Evolutionary conservation across 2,113 vertebrate species (phyloP), one percentile per base, ranked within the genome.

Genomic region (Psettodes erumei): DNA sequence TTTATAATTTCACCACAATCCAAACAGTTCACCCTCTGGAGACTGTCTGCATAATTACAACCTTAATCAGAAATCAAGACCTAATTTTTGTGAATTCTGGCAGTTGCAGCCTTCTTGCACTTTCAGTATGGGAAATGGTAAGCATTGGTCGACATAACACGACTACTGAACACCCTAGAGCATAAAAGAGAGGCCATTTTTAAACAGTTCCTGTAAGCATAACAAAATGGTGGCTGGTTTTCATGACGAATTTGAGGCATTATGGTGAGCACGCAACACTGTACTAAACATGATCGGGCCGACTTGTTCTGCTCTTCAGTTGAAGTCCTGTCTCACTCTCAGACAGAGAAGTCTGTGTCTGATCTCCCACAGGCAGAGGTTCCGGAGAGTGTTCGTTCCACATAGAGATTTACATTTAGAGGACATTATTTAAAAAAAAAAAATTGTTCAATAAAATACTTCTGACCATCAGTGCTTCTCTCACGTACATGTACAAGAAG

Each of bases 391-490:
- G 66, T 76, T 77, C 33, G 25, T 77, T 79, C 37, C 54, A 88
- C 61, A 71, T 69, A 68, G 30, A 83, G 53, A 79, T 88, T 77
- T 84, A 88, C 65, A 83, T 73, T 87, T 80, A 77, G 90, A 90
- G 62, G n/a, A 66, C 73, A 86, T 84, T 58, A 70, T 83, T 65
- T 27, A 62, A 86, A 89, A 85, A 72, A 81, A 62, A 53, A 68
- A 21, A 64, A 77, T 6, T 28, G 59, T 79, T 85, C 82, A 86
- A 92, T 91, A 91, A 93, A 93, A 92, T 90, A 91, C 75, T 81
- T 89, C 82, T 86, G 83, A 93, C 84, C 86, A 77, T 94, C 93
- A 94, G 93, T 94, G 93, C 93, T 91, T 90, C 84, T 88, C 78
- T 88, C 64, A 55, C 19, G 8, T 76, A 75, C 54, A 81, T 68